Evolutionary conservation across 37 sponge, comb jelly and placozoan genomes (phyloP).

Genomic region (Halichondria panicea): DNA sequence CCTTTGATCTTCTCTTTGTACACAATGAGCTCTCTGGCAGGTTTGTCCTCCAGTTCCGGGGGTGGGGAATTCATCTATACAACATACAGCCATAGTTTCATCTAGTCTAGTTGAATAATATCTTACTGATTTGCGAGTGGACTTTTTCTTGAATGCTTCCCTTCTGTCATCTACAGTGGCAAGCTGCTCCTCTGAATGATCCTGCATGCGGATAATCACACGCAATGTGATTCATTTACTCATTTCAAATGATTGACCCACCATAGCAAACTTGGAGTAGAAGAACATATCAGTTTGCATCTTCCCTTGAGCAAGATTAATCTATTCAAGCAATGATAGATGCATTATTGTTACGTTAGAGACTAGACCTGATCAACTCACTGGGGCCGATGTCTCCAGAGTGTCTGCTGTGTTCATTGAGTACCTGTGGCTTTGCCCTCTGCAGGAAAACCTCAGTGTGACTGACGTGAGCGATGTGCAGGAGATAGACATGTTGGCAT

Average conservation of each 20-base stretch:
- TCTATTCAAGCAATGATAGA: not conserved
- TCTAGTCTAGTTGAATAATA: too few relatives aligned
- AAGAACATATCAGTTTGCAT: conserved; percentile 3
- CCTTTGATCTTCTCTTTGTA: not conserved
- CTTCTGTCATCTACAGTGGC: too few relatives aligned
- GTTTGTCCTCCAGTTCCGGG: not conserved
- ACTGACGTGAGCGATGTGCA: conserved; percentile 52
- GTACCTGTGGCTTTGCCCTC: conserved; percentile 49
- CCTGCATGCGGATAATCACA: too few relatives aligned
- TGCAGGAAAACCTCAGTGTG: conserved; percentile 61
- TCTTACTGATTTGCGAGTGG: too few relatives aligned
- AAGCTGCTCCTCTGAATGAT: too few relatives aligned
- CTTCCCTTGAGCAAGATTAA: not conserved
- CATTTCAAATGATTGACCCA: not conserved
- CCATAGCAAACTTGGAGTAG: conserved; percentile 8
- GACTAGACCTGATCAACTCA: too few relatives aligned
- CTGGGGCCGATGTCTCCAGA: not conserved
- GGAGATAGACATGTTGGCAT: conserved; percentile 52
- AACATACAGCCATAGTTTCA: not conserved
- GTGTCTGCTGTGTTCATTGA: not conserved
- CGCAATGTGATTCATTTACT: not conserved
- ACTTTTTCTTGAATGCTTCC: too few relatives aligned
- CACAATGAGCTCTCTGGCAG: not conserved
- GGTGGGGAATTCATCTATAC: not conserved
- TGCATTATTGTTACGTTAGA: not conserved